Conservation (phyloP, 2,797 vertebrate species). For the Anomalospiza imberbis region DNA sequence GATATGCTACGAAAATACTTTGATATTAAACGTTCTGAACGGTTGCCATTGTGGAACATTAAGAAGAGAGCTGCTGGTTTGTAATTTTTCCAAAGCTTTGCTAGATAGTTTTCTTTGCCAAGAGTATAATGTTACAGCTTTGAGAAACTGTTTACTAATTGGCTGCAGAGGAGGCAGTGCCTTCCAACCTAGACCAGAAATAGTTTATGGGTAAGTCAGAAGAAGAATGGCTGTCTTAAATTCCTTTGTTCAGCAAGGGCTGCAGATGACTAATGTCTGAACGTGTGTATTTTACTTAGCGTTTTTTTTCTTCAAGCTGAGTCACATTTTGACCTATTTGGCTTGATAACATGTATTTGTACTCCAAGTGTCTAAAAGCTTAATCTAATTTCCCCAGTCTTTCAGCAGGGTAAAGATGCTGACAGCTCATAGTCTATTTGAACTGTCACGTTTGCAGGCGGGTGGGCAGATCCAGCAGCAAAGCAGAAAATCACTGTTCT, state of each 20-base stretch:
- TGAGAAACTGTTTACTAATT: constrained; percentile 41
- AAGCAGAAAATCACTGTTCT: background rate
- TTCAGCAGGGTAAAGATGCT: constrained; percentile 12
- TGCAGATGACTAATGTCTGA: constrained; percentile 36
- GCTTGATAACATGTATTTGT: constrained; percentile 36
- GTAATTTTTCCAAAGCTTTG: constrained; percentile 20
- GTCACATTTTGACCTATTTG: constrained; percentile 59
- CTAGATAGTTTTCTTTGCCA: constrained; percentile 26
- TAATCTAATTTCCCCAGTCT: constrained; percentile 26
- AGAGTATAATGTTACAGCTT: constrained; percentile 19
- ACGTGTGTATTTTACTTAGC: background rate
- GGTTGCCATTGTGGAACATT: background rate
- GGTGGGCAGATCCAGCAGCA: background rate
- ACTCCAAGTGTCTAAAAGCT: background rate
- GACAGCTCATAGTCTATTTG: background rate
- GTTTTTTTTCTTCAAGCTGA: background rate
- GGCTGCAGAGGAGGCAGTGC: constrained; percentile 40
- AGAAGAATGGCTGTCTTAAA: constrained; percentile 6
- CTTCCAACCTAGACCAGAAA: constrained; percentile 25
- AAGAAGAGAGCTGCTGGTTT: constrained; percentile 22
- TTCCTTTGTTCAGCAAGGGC: constrained; percentile 8
- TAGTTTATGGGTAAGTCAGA: constrained; percentile 4
- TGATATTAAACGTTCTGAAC: background rate
- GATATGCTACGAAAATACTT: background rate
- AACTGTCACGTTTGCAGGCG: background rate